Evolutionary conservation across 2,113 vertebrate species (phyloP).

Genomic region (Nerophis ophidion): DNA sequence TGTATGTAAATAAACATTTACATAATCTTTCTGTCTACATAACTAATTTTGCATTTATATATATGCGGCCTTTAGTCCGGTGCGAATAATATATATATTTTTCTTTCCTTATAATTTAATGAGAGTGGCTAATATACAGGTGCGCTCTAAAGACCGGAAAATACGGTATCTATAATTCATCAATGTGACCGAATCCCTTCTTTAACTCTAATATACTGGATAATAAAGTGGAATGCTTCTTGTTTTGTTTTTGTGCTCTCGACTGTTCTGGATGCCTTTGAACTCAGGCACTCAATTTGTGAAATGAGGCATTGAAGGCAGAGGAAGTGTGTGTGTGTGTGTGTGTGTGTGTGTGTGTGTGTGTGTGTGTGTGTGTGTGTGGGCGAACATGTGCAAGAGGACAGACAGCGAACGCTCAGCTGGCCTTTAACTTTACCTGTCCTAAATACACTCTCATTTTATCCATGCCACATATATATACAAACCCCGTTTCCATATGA

Average conservation of each 20-base stretch:
- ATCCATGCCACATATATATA: too few relatives aligned
- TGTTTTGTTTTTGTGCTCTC: background rate
- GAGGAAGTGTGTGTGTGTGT: background rate
- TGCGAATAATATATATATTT: too few relatives aligned
- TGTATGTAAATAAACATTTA: too few relatives aligned
- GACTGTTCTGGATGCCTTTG: background rate
- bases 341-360: background rate
- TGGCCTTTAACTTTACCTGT: conserved; percentile 16
- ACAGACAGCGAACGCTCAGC: conserved; percentile 15
- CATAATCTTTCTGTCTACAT: too few relatives aligned
- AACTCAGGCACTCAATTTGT: conserved; percentile 11
- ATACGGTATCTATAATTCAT: background rate
- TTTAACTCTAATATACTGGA: background rate
- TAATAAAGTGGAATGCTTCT: background rate
- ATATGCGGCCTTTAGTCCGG: too few relatives aligned
- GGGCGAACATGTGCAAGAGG: conserved; percentile 16
- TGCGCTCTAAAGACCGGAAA: too few relatives aligned
- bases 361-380: background rate
- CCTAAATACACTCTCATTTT: background rate
- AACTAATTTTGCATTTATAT: too few relatives aligned
- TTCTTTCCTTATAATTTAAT: too few relatives aligned
- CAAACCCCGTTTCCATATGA: background rate
- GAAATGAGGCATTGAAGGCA: conserved; percentile 10
- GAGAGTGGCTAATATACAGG: too few relatives aligned
- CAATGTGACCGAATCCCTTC: background rate